Evolutionary conservation across 1,140 invertebrate species (phyloP), one percentile per base, ranked within the genome.

Genomic region (Drosophila hydei): DNA sequence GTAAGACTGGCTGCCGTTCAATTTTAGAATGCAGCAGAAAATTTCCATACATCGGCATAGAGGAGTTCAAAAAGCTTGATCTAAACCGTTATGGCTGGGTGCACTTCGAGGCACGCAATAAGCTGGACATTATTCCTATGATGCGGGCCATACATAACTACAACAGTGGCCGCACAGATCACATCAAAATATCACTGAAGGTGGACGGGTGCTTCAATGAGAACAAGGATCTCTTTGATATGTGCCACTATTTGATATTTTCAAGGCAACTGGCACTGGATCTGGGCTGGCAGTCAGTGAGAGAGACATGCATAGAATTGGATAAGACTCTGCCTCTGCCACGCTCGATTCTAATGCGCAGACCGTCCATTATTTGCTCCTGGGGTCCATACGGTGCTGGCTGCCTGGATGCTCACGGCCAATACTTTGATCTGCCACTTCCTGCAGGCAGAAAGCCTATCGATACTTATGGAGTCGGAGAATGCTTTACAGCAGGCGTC

Each of bases 361-460:
- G 83, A 3, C 74, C 75, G 0, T 85, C 75, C 25, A 89, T 96
- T 42, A 93, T 96, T 45, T 95, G 94, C 84, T 92, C 95, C 0
- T 96, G 95, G 95, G 94, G 94, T n/a, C 94, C 94, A 1, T 55
- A 92, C 69, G 95, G 95, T 40, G 94, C 95, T 3, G 93, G 93
- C 75, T 93, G 93, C 18, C 85, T 92, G 62, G 91, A 91, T 56
- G 89, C 92, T 55, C 88, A 92, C 3, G 84, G 84, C 1, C 85
- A 92, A 14, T 92, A 93, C 16, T 43, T 23, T 3, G 92, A 92
- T 25, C 90, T 93, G 67, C 91, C 38, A 9, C n/a, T 16, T 5
- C 38, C 93, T 45, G 92, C 94, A 9, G 94, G 92, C 78, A 91
- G 72, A 0, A 91, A 91, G 55, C 88, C 95, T 4, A 91, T 95